These are phyloP conservation scores for Gephyroberyx darwinii DNA, from an alignment of 2,797 vertebrate genomes.

Conservation along the genomic window DNA sequence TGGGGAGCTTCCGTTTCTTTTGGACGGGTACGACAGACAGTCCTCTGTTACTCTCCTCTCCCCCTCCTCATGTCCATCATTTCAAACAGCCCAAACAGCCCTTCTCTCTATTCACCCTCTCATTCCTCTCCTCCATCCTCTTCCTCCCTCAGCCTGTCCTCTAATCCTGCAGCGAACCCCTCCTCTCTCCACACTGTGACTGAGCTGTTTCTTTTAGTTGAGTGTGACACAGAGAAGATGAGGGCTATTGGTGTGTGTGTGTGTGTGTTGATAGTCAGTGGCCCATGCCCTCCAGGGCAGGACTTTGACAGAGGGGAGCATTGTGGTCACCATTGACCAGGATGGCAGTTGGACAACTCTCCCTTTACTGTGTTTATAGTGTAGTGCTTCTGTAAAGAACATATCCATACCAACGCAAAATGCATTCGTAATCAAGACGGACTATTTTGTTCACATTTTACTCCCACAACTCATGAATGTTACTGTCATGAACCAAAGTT, in stretches of 20 bases:
- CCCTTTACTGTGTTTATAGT: constrained; percentile 52
- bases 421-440: constrained; percentile 27
- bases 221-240: constrained; percentile 39
- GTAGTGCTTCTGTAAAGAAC: constrained; percentile 6
- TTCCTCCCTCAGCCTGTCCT: background rate
- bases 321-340: constrained; percentile 58
- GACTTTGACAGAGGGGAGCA: constrained; percentile 63
- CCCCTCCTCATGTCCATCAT: constrained; percentile 56
- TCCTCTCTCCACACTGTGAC: constrained; percentile 14
- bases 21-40: constrained; percentile 58
- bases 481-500: no score
- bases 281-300: constrained; percentile 52
- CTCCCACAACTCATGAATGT: no score
- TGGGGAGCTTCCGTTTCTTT: constrained; percentile 68
- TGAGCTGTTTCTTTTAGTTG: constrained; percentile 43
- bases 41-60: constrained; percentile 64
- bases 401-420: background rate
- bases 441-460: background rate
- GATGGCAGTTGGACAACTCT: constrained; percentile 56
- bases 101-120: constrained; percentile 31
- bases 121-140: no score
- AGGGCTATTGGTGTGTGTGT: constrained; percentile 21
- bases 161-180: constrained; percentile 1
- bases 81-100: constrained; percentile 53
- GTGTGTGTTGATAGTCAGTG: constrained; percentile 59